Percentiles rank a stretch among this genome's conserved stretches.
phyloP scores from a whole-genome alignment of 1,140 invertebrate genomes.

The Heliconius eleuchia region DNA sequence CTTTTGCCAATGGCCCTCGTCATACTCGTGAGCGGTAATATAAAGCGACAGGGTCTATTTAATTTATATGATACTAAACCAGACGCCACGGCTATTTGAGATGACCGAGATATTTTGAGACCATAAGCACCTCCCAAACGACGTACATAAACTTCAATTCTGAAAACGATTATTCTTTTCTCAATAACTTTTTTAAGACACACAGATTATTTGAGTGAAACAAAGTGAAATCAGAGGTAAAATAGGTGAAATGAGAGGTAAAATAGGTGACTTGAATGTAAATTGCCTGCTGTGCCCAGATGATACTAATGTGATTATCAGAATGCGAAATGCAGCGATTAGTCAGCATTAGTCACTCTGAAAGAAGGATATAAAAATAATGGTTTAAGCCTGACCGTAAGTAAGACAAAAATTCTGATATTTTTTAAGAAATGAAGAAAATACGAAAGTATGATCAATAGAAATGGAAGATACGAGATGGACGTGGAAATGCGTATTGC shows the following conservation, averaged over 20 bases:
- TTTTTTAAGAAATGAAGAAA: not conserved
- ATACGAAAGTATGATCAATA: not conserved
- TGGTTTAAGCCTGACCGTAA: no score
- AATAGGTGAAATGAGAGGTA: no score
- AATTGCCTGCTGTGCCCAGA: no score
- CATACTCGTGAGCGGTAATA: conserved; percentile 83
- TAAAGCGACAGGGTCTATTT: conserved; percentile 58
- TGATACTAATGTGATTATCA: no score
- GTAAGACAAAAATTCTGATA: no score
- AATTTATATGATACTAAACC: conserved; percentile 47
- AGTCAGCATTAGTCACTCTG: no score
- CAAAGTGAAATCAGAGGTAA: no score
- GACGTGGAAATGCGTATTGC: no score
- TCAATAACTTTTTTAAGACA: not conserved
- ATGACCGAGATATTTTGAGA: conserved; percentile 50
- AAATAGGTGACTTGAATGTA: no score
- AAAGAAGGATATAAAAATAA: no score
- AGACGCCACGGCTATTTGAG: conserved; percentile 47
- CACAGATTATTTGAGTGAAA: not conserved
- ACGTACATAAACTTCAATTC: conserved; percentile 83
- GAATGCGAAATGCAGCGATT: no score
- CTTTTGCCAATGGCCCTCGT: conserved; percentile 86
- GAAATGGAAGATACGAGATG: no score
- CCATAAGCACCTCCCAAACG: conserved; percentile 59
- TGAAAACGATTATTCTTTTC: conserved; percentile 46